Evolutionary conservation across 2,888 invertebrate species (phyloP).

Genomic region (Cancer borealis): DNA sequence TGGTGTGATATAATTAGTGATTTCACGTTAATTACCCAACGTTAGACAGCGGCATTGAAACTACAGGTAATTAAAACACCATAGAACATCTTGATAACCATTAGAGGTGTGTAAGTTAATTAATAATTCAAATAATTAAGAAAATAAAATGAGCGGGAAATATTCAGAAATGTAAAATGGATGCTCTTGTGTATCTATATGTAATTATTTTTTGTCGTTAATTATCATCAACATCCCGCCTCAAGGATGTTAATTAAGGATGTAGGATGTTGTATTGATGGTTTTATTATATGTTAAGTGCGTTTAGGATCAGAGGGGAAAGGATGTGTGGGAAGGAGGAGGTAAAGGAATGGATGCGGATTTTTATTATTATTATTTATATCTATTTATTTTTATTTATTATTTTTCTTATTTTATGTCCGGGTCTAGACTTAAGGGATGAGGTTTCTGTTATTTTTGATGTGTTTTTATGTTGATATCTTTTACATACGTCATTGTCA

Average conservation of each 20-base stretch:
- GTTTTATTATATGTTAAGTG: background rate
- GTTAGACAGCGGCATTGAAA: background rate
- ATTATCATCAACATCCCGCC: background rate
- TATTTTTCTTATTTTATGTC: background rate
- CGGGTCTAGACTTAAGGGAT: no score
- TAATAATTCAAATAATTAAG: background rate
- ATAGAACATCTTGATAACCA: background rate
- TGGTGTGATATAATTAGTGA: background rate
- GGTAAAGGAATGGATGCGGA: background rate
- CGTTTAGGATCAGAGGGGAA: background rate
- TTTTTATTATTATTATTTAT: no score
- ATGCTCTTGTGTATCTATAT: background rate
- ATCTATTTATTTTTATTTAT: background rate
- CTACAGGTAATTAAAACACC: background rate
- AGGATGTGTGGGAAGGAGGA: background rate
- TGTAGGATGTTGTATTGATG: background rate
- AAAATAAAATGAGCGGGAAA: background rate
- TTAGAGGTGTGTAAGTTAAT: background rate
- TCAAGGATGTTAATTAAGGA: background rate
- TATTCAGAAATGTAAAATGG: background rate
- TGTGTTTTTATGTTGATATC: background rate
- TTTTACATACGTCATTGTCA: no score
- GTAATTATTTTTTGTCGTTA: background rate
- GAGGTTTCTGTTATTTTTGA: background rate
- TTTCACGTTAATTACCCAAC: background rate